Base-by-base conservation (phyloP, 2,888 invertebrate genomes). In the Phyllotreta striolata region DNA sequence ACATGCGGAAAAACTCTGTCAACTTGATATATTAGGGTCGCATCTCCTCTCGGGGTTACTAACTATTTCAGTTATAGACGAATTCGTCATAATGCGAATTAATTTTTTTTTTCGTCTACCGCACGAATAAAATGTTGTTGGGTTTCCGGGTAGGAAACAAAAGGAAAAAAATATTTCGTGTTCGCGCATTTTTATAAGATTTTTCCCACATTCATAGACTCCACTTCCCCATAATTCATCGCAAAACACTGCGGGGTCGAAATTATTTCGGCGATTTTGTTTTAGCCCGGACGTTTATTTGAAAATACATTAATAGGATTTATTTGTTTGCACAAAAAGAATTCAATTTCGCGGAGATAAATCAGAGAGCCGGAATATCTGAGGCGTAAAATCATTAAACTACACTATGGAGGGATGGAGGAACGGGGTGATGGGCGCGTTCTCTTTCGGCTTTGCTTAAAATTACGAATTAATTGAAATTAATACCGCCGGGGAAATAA, bases 121-220 rank as follows among this genome's bases (percentile, higher is more conserved):
- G 24, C 24, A 24, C 2, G 24, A 24, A 24, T 24, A 24, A 24
- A 24, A 24, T 24, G 24, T 24, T 24, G 24, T 24, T 4, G 24
- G 4, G 24, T 24, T 24, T 24, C 24, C 24, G 24, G 24, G 24
- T 4, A 1, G 24, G 24, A 24, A 24, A 24, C 24, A 24, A 24
- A 4, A 4, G 24, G 4, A 63, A 70, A 69, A 24, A 63, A 70
- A 69, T 63, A 70, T 68, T 65, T 55, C 70, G 72, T 71, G 72
- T 68, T 63, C 66, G 67, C 71, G 73, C 75, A 74, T 75, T 74
- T 74, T 71, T 74, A 74, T 72, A 70, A 71, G 72, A 73, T 72
- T 73, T 72, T 71, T 67, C 68, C 60, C 70, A 72, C 66, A 66
- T 68, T 67, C 55, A 59, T 68, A 66, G 49, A 56, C 41, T 55